phyloP scores from a whole-genome alignment of 2,113 vertebrate species.

The Spea multiplicata region DNA sequence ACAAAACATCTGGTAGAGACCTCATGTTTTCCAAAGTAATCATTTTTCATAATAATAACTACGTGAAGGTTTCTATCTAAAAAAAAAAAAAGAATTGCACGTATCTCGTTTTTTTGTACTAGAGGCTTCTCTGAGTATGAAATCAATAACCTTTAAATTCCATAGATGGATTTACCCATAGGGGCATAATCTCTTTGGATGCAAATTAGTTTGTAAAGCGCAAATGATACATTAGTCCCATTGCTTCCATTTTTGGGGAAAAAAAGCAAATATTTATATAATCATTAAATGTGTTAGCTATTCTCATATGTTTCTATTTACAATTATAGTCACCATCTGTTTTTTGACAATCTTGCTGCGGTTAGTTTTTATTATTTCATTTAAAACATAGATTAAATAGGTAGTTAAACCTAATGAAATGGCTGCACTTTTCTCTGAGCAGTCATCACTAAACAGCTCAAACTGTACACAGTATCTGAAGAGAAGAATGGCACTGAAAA shows the following conservation, averaged over 20 bases:
- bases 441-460: not conserved
- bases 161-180: not conserved
- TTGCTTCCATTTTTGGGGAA: not conserved
- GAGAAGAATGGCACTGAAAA: too few relatives aligned
- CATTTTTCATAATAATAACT: constrained; percentile 49
- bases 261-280: constrained; percentile 26
- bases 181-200: not conserved
- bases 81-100: not conserved
- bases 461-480: not conserved
- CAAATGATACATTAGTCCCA: not conserved
- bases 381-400: not conserved
- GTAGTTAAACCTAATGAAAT: not conserved
- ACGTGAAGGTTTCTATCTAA: constrained; percentile 21
- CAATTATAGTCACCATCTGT: not conserved
- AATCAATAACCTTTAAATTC: not conserved
- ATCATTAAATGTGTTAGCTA: not conserved
- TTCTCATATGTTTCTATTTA: not conserved
- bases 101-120: constrained; percentile 10
- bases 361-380: not conserved
- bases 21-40: constrained; percentile 49
- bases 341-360: not conserved
- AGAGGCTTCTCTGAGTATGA: not conserved
- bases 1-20: constrained; percentile 48
- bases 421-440: not conserved
- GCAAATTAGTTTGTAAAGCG: not conserved